phyloP scores from a whole-genome alignment of 53 echinoderm and acorn worm species.

The Apostichopus leukothele region DNA sequence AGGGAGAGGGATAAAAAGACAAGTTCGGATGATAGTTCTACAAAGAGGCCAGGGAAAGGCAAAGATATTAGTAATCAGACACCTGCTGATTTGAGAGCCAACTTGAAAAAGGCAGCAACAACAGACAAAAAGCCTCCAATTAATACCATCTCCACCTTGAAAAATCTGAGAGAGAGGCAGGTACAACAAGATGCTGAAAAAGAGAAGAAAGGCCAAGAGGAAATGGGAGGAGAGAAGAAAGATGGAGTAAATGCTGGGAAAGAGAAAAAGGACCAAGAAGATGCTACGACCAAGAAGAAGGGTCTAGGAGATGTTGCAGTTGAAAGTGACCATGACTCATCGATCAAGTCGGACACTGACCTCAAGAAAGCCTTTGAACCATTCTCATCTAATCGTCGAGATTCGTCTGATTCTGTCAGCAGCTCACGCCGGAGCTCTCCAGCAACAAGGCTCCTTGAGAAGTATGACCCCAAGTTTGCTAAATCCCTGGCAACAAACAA shows the following conservation, averaged over 20 bases:
- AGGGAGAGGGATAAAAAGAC: constrained; percentile 21
- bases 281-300: neutral
- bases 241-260: neutral
- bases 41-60: neutral
- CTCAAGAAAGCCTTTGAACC: constrained; percentile 58
- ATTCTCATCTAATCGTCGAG: constrained; percentile 55
- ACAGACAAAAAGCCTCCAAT: constrained; percentile 1
- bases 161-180: neutral
- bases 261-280: neutral
- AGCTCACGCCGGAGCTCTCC: constrained; percentile 60
- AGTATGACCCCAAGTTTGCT: constrained; percentile 63
- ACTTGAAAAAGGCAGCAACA: neutral
- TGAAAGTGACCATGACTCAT: constrained; percentile 75
- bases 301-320: neutral
- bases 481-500: constrained; percentile 56
- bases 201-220: neutral
- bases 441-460: constrained; percentile 48
- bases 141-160: neutral
- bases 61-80: neutral
- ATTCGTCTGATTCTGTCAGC: constrained; percentile 74
- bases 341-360: constrained; percentile 61
- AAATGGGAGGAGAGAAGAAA: too few relatives aligned
- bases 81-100: neutral
- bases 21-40: constrained; percentile 23
- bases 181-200: neutral